Base-by-base conservation (phyloP, 64 coral and sea anemone genomes). In the Pachyseris speciosa region DNA sequence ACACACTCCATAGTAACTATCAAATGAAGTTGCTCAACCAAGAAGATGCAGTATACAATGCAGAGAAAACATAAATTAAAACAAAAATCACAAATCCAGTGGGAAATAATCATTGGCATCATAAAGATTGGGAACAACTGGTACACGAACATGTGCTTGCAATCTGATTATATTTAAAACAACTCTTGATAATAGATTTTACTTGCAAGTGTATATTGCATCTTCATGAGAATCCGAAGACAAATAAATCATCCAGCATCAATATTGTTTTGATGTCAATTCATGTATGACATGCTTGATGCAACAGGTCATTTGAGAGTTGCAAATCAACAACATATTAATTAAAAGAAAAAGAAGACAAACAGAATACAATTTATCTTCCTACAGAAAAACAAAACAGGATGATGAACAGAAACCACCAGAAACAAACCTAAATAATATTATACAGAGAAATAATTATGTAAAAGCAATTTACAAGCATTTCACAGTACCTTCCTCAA, bases 401-500 rank as follows among this genome's bases (percentile, higher is more conserved):
- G 1, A 7, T 12, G 3, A 2, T 24, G 29, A 24, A 49, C 8
- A 25, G n/a, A 64, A 64, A 75, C 6, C 11, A 55, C 16, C 20
- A 19, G 4, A 55, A 55, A 16, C 3, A 68, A 68, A 34, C n/a
- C 5, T 10, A 5, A 8, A 37, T 9, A 69, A 45, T 38, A 74
- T n/a, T n/a, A 37, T 45, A 74, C 20, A 47, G 8, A 7, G 27
- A 1, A n/a, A n/a, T n/a, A n/a, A 26, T 27, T 3, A 44, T 10
- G 19, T 81, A 13, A 55, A 58, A 19, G 37, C 26, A 58, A 31
- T 81, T 29, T 44, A 19, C 9, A 31, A 8, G 37, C 20, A 49
- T 5, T 4, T 63, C 0, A 66, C 39, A 67, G 29, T 92, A 96
- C 95, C 95, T 96, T 83, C 59, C 24, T 85, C 80, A 8, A 96